Base-by-base conservation (phyloP, 2,797 vertebrate genomes). In the Micropoecilia bifurca region DNA sequence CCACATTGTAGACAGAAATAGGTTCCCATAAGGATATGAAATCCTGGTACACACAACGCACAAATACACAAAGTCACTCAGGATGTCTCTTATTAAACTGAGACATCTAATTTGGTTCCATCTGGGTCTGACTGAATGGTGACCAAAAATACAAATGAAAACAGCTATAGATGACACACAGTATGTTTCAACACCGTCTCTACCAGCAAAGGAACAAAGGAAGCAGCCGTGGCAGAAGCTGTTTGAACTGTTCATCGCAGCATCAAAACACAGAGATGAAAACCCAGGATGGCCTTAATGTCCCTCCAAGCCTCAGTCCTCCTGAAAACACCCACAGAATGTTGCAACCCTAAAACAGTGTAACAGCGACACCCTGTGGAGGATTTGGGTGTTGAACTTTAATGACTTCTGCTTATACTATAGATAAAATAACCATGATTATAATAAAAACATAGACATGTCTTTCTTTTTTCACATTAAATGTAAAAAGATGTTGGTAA, bases 341-440 rank as follows among this genome's bases (percentile, higher is more conserved):
- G 48, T 33, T 74, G 59, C 18, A n/a, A 66, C 73, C 53, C 4
- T 20, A 10, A 1, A 33, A 39, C 2, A 36, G 82, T 47, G 73
- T 85, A 84, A 90, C 89, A 89, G 80, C 66, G 5, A 82, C 90
- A 41, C 84, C 12, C 12, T 74, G 87, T 87, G 93, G 88, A 7
- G 14, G 0, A 33, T 61, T 0, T 4, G 3, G 36, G 16, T 69
- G 75, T 16, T 53, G 33, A 12, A 0, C 22, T 43, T 25, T 13
- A 50, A 33, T 63, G 8, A 16, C 41, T n/a, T 18, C 9, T 13
- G 4, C 39, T 22, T 20, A 28, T 45, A 43, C 9, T 45, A n/a
- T 45, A n/a, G 3, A 14, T 28, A 16, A 69, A 43, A 43, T 69
- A 71, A 28, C 3, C 8, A 68, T 39, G 28, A 28, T 36, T 66